These are phyloP conservation scores for Ophion slaviceki DNA, from an alignment of 2,888 invertebrate genomes.

Conservation along the genomic window DNA sequence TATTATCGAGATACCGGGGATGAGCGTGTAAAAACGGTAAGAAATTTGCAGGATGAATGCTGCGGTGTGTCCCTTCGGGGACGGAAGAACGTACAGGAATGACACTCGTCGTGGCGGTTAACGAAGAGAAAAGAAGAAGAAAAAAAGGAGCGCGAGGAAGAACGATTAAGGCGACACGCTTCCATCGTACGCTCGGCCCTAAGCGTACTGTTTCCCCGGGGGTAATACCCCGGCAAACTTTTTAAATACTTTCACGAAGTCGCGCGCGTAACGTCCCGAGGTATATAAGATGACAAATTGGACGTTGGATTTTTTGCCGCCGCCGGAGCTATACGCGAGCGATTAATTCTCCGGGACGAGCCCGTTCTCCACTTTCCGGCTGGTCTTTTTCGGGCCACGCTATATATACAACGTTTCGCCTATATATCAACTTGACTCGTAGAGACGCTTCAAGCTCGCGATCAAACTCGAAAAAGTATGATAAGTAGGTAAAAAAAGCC, in stretches of 20 bases:
- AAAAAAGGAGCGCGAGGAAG: constrained; percentile 52
- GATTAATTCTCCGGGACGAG: constrained; percentile 67
- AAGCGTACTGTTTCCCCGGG: constrained; percentile 53
- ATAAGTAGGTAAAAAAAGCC: constrained; percentile 62
- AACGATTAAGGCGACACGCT: constrained; percentile 67
- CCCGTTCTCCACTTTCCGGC: constrained; percentile 55
- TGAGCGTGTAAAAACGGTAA: constrained; percentile 42
- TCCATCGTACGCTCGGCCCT: constrained; percentile 45
- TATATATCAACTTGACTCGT: constrained; percentile 30
- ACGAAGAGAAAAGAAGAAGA: constrained; percentile 47
- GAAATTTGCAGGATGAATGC: constrained; percentile 58
- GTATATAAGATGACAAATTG: constrained; percentile 81
- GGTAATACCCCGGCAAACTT: constrained; percentile 75
- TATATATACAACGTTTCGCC: constrained; percentile 10
- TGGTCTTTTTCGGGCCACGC: neutral
- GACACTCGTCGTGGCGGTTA: constrained; percentile 48
- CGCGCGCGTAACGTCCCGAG: constrained; percentile 70
- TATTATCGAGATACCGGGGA: constrained; percentile 28
- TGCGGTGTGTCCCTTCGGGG: constrained; percentile 47
- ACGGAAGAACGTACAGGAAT: constrained; percentile 45
- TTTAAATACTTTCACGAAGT: constrained; percentile 82
- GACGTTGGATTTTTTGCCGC: constrained; percentile 65
- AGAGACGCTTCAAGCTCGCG: constrained; percentile 16
- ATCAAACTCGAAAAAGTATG: constrained; percentile 67
- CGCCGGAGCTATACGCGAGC: constrained; percentile 37